Base-by-base conservation (phyloP, 2,888 invertebrate species). In the Drosophila mimica region DNA sequence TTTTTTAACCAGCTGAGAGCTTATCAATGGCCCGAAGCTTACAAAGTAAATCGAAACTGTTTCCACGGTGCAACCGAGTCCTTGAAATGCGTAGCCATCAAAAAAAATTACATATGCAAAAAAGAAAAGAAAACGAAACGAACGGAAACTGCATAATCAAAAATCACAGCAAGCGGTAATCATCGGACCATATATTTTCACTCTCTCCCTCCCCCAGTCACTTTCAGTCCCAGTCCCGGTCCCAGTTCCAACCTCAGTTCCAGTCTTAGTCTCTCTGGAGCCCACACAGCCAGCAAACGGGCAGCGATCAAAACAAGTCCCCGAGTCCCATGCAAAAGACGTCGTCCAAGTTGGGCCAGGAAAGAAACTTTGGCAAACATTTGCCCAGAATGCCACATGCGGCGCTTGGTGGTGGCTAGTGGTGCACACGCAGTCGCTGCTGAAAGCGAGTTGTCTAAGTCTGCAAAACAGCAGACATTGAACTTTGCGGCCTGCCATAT, bases 71-170 rank as follows among this genome's bases (percentile, higher is more conserved):
- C 73, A 73, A 78, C 72, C 53, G 73, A 85, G 86, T 89, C 90
- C 85, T 85, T 85, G 88, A 71, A 64, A 54, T 74, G 57, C 74
- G 76, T 80, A 30, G 59, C 51, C 30, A 62, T 59, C 40, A 64
- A 54, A 52, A 62, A 88, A 56, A 38, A 89, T 89, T 88, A 81
- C 74, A 89, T 86, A 89, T 89, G 90, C 90, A 82, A 80, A 83
- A 76, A 71, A 63, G 48, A 70, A 74, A 64, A 68, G 48, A 70
- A 74, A 64, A 68, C 28, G 83, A 67, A 88, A 69, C 53, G 76
- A 89, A 84, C 88, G 83, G 88, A 85, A 85, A 85, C 85, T 85
- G 89, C 90, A 85, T 88, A 85, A 85, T 85, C 85, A 85, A 85
- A 85, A 85, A 89, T 85, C 85, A 85, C 85, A 85, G 85, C 85